These are phyloP conservation scores for Lypha dubia DNA, from an alignment of 2,888 invertebrate species.

Conservation along the genomic window DNA sequence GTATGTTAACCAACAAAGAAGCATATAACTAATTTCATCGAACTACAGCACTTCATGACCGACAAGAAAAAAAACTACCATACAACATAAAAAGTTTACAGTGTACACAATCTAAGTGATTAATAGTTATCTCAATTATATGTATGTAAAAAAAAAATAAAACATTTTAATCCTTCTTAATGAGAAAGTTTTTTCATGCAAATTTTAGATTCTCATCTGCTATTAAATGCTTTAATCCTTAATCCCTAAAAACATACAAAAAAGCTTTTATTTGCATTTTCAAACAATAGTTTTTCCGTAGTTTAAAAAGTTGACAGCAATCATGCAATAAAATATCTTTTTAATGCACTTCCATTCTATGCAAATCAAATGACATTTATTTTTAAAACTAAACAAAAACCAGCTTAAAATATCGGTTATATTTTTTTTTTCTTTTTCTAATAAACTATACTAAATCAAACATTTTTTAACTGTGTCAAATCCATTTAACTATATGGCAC, in stretches of 20 bases:
- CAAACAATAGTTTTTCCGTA: not conserved
- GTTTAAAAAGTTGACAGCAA: not conserved
- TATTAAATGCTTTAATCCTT: not conserved
- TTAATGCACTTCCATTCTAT: constrained; percentile 34
- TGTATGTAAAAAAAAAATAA: too few species aligned
- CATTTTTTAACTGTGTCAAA: not conserved
- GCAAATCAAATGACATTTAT: constrained; percentile 43
- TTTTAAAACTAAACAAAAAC: constrained; percentile 34
- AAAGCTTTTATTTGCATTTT: not conserved
- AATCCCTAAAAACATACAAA: not conserved
- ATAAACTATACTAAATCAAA: constrained; percentile 28
- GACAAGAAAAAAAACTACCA: too few species aligned
- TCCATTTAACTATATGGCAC: not conserved
- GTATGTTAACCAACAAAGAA: too few species aligned
- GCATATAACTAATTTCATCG: too few species aligned
- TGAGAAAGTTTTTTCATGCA: not conserved
- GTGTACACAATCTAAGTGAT: too few species aligned
- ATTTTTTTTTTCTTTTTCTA: constrained; percentile 5
- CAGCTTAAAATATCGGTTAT: not conserved
- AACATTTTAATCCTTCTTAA: not conserved
- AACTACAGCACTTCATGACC: too few species aligned
- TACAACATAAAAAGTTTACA: too few species aligned
- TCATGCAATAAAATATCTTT: not conserved
- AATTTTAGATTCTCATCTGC: constrained; percentile 1
- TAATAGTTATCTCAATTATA: too few species aligned